These are phyloP conservation scores for Panulirus ornatus DNA, from an alignment of 1,140 invertebrate species.

Conservation along the genomic window DNA sequence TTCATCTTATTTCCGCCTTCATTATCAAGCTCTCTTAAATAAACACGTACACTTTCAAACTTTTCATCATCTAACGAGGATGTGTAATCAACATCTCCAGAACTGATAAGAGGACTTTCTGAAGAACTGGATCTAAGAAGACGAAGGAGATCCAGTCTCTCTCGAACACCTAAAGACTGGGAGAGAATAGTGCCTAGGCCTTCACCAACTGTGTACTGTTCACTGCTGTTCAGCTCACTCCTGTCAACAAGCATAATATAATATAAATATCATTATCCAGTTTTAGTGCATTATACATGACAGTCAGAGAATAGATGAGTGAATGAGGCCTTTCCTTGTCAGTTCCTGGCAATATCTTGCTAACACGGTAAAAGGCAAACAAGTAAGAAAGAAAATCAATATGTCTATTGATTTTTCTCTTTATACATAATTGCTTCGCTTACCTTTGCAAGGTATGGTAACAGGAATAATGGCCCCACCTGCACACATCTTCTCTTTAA, in stretches of 20 bases:
- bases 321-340: too few species aligned
- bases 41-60: background rate
- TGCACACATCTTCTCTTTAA: too few species aligned
- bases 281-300: too few species aligned
- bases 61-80: background rate
- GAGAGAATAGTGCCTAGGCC: background rate
- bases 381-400: too few species aligned
- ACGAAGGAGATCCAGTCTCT: background rate
- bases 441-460: too few species aligned
- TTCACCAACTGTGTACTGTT: conserved; percentile 7
- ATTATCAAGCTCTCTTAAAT: background rate
- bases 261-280: too few species aligned
- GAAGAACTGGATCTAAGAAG: background rate
- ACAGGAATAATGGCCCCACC: too few species aligned
- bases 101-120: background rate
- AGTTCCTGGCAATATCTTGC: too few species aligned
- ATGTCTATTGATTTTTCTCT: too few species aligned
- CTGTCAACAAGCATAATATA: background rate
- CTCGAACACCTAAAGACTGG: background rate
- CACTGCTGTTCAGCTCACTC: background rate
- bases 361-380: too few species aligned
- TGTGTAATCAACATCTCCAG: background rate
- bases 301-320: too few species aligned
- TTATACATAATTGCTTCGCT: too few species aligned
- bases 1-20: background rate